Evolutionary conservation across 2,113 vertebrate genomes (phyloP).

Genomic region (Antennarius striatus): DNA sequence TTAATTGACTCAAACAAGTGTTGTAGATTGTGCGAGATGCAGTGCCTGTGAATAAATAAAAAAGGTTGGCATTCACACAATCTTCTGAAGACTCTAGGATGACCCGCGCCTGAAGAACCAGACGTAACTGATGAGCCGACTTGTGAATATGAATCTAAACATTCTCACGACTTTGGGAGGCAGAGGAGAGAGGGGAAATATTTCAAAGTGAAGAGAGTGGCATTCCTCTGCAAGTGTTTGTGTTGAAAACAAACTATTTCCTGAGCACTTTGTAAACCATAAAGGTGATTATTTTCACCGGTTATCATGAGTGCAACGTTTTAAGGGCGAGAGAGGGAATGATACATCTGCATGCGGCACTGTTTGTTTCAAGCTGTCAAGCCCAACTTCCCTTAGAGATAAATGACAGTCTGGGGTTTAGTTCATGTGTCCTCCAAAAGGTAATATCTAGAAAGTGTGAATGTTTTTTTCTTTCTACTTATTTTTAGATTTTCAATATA

Average conservation of each 20-base stretch:
- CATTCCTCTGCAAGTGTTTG: conserved; percentile 49
- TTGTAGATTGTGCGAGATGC: neutral
- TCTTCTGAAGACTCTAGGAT: conserved; percentile 4
- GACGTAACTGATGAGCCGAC: conserved; percentile 27
- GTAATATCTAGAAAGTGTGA: too few species aligned
- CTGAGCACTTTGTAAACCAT: conserved; percentile 29
- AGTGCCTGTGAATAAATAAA: neutral
- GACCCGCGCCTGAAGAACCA: conserved; percentile 2
- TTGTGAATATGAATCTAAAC: conserved; percentile 40
- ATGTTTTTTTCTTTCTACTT: neutral
- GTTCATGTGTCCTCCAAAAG: neutral
- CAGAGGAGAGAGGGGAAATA: conserved; percentile 18
- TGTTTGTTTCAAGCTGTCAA: conserved; percentile 44
- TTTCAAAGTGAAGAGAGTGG: conserved; percentile 36
- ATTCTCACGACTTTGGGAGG: conserved; percentile 43
- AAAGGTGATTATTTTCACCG: conserved; percentile 38
- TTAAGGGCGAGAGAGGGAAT: conserved; percentile 7
- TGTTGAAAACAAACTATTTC: conserved; percentile 47
- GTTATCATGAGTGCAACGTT: conserved; percentile 11
- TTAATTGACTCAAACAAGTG: neutral
- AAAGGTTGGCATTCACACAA: neutral
- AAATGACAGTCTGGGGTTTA: conserved; percentile 1
- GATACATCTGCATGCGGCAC: conserved; percentile 16
- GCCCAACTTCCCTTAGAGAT: conserved; percentile 16
- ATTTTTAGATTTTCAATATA: neutral